Evolutionary conservation across 2,113 vertebrate species (phyloP).

Genomic region (Lagopus muta): DNA sequence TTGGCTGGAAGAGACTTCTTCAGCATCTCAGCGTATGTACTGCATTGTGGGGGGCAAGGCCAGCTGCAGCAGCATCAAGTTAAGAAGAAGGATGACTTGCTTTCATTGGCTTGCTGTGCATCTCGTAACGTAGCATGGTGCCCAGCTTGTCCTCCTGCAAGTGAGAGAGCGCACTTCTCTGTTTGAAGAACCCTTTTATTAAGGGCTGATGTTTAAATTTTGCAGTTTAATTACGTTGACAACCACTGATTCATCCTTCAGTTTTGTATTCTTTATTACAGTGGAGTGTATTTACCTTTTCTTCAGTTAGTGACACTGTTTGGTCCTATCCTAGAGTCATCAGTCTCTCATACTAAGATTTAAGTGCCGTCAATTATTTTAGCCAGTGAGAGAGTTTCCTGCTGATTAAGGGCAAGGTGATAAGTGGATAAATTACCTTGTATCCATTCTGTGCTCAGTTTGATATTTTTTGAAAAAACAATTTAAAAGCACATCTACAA

Average conservation of each 20-base stretch:
- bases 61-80: neutral
- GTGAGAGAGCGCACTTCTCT: neutral
- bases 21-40: neutral
- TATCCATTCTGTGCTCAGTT: neutral
- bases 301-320: neutral
- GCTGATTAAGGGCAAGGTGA: neutral
- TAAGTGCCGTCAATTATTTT: neutral
- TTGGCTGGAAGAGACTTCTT: neutral
- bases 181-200: neutral
- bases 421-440: neutral
- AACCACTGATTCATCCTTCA: neutral
- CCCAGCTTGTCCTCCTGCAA: accelerated
- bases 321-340: neutral
- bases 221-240: neutral
- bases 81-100: neutral
- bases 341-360: neutral
- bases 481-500: neutral
- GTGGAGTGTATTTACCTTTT: neutral
- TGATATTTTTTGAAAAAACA: neutral
- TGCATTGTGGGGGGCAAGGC: neutral
- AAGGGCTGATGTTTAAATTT: neutral
- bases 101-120: accelerated
- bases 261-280: neutral
- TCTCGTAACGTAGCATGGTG: neutral
- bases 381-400: neutral